These are phyloP conservation scores for Papilio glaucus DNA, from an alignment of 1,140 invertebrate species.

Conservation along the genomic window DNA sequence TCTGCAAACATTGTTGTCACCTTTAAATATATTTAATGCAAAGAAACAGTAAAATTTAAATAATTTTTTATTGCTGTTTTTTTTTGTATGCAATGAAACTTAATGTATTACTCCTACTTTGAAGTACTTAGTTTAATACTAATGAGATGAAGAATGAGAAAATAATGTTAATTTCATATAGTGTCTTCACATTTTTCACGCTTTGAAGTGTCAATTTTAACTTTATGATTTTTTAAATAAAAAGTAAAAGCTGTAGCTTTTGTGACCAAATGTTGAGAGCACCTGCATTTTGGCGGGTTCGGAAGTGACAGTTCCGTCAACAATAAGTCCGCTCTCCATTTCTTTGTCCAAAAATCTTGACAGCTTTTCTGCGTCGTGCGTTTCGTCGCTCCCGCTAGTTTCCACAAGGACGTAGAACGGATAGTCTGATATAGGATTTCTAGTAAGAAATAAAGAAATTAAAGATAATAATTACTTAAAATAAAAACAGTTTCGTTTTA, in stretches of 20 bases:
- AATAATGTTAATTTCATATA: no score
- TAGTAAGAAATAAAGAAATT: slow-evolving; percentile 44
- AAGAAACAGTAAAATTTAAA: no score
- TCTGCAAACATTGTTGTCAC: slow-evolving; percentile 79
- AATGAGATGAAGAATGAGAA: no score
- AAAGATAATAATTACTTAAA: background rate
- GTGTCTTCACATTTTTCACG: no score
- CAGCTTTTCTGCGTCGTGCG: slow-evolving; percentile 95
- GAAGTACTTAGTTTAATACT: no score
- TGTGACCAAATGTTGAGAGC: background rate
- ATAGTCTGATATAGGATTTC: slow-evolving; percentile 86
- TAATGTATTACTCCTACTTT: background rate
- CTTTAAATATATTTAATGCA: no score
- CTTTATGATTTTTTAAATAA: no score
- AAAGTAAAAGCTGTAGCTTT: no score
- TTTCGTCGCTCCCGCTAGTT: slow-evolving; percentile 92
- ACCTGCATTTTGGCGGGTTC: slow-evolving; percentile 91
- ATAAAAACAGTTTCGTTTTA: background rate
- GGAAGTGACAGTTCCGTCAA: slow-evolving; percentile 92
- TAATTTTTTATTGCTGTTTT: no score
- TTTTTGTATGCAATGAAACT: no score
- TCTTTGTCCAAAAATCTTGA: slow-evolving; percentile 89
- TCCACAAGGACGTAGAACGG: slow-evolving; percentile 97
- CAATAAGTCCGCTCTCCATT: slow-evolving; percentile 88
- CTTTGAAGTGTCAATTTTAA: no score